Evolutionary conservation across 2,113 vertebrate genomes (phyloP).

Genomic region (Rhinogobius similis): DNA sequence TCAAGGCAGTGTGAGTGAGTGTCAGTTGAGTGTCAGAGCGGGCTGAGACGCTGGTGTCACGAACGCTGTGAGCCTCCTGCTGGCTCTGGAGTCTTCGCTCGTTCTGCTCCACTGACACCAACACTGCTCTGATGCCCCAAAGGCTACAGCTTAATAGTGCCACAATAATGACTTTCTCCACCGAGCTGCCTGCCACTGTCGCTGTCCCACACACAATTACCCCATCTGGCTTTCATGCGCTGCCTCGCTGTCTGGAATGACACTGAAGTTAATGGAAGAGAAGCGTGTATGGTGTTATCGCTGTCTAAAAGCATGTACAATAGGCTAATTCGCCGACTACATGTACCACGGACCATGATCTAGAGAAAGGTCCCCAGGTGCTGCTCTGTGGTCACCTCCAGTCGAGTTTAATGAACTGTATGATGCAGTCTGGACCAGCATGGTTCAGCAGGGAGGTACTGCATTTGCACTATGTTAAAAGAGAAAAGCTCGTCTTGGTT

Average conservation of each 20-base stretch:
- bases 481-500: too few species aligned
- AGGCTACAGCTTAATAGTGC: conserved; percentile 50
- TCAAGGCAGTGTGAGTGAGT: conserved; percentile 1
- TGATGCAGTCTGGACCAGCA: too few species aligned
- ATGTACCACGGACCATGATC: background rate
- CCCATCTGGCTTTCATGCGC: conserved; percentile 32
- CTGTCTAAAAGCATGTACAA: background rate
- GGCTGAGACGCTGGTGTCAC: background rate
- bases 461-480: too few species aligned
- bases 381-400: background rate
- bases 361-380: background rate
- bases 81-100: conserved; percentile 25
- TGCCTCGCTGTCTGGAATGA: conserved; percentile 28
- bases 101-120: conserved; percentile 39
- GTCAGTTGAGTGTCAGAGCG: conserved; percentile 5
- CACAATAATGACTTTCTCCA: conserved; percentile 67
- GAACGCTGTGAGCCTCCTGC: conserved; percentile 6
- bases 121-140: conserved; percentile 26
- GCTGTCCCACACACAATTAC: conserved; percentile 42
- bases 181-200: conserved; percentile 44
- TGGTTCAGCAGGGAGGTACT: too few species aligned
- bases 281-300: conserved; percentile 4
- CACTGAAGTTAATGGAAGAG: conserved; percentile 29
- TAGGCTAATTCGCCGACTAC: background rate
- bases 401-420: too few species aligned